Percentiles rank a stretch among this genome's conserved stretches.
phyloP scores from a whole-genome alignment of 2,888 invertebrate species.

The Dugesia japonica region DNA sequence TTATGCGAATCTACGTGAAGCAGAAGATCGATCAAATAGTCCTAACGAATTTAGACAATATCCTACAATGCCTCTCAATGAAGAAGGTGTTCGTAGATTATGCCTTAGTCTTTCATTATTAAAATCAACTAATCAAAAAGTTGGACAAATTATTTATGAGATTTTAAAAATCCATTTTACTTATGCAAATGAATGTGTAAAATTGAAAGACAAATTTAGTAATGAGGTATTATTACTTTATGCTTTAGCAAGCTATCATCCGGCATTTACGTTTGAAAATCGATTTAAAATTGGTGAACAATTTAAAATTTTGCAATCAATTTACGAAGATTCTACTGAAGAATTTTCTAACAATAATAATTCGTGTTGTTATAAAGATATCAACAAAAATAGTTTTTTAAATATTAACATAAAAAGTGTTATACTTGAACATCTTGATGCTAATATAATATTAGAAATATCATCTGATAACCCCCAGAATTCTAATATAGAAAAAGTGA shows the following conservation, averaged over 20 bases:
- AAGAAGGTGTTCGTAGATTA: background rate
- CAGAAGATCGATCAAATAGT: background rate
- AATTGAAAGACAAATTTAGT: background rate
- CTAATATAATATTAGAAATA: too few species aligned
- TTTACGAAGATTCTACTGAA: too few species aligned
- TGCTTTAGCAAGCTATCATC: background rate
- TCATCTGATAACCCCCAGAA: too few species aligned
- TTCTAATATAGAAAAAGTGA: too few species aligned
- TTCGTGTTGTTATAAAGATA: too few species aligned
- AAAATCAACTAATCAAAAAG: background rate
- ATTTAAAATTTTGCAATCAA: too few species aligned
- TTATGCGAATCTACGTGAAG: constrained; percentile 9
- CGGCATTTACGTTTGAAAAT: background rate
- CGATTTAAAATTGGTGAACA: background rate
- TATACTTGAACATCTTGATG: too few species aligned
- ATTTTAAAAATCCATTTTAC: background rate
- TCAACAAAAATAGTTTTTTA: too few species aligned
- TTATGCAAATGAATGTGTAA: background rate
- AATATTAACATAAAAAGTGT: too few species aligned
- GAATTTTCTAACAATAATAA: too few species aligned
- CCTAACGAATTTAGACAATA: background rate
- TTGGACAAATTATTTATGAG: background rate
- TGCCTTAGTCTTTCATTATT: background rate
- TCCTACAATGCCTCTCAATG: background rate
- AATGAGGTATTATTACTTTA: background rate